Evolutionary conservation across 2,888 invertebrate genomes (phyloP).

Genomic region (Orgyia antiqua): DNA sequence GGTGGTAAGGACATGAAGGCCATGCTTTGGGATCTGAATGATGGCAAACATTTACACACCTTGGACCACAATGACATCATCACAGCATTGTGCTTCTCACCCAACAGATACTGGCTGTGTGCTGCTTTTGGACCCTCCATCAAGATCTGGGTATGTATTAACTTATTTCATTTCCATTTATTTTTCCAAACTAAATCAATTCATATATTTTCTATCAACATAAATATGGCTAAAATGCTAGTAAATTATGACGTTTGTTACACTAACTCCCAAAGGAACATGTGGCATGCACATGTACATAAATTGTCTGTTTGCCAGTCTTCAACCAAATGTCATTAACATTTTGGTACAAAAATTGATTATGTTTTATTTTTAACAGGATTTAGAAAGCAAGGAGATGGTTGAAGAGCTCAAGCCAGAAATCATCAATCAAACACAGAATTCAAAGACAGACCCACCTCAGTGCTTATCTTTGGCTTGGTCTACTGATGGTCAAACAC

Average conservation of each 20-base stretch:
- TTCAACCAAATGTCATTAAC: no score
- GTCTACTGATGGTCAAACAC: slow-evolving; percentile 99
- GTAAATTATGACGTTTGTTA: no score
- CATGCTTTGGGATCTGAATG: slow-evolving; percentile 99
- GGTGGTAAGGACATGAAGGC: slow-evolving; percentile 99
- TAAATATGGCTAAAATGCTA: slow-evolving; percentile 1
- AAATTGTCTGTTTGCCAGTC: no score
- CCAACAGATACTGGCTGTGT: slow-evolving; percentile 99
- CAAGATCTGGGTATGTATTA: slow-evolving; percentile 92
- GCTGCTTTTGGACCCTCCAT: slow-evolving; percentile 99
- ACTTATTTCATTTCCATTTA: neutral
- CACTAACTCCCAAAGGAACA: no score
- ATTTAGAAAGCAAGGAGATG: slow-evolving; percentile 99
- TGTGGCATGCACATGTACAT: no score
- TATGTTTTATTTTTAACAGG: slow-evolving; percentile 71
- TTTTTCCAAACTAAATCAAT: no score
- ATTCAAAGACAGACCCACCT: slow-evolving; percentile 92
- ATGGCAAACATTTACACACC: slow-evolving; percentile 99
- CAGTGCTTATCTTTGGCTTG: slow-evolving; percentile 98
- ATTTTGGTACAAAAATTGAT: slow-evolving; percentile 4
- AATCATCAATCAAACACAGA: slow-evolving; percentile 85
- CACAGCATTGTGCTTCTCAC: slow-evolving; percentile 98
- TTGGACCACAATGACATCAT: slow-evolving; percentile 99
- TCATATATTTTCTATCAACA: no score
- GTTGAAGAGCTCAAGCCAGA: slow-evolving; percentile 99